Conservation (phyloP, 2,888 invertebrate species). For the Phaedon cochleariae region DNA sequence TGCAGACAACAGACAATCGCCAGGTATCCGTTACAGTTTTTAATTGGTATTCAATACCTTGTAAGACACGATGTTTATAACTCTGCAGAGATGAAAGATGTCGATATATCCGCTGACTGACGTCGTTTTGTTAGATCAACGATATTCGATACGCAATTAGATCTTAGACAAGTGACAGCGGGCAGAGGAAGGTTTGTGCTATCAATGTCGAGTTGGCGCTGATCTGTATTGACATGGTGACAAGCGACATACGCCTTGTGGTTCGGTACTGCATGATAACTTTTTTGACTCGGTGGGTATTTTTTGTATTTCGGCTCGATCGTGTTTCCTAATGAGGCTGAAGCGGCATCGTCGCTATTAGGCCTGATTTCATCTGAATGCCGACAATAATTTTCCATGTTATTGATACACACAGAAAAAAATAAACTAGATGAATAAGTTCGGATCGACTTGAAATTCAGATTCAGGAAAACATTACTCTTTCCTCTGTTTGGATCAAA, state of each 20-base stretch:
- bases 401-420: too few relatives aligned
- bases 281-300: conserved; percentile 2
- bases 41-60: conserved; percentile 54
- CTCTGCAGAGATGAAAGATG: conserved; percentile 36
- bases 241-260: conserved; percentile 25
- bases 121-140: conserved; percentile 23
- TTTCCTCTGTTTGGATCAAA: too few relatives aligned
- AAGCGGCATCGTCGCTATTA: neutral
- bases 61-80: conserved; percentile 53
- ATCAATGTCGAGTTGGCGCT: conserved; percentile 11
- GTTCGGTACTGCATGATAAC: conserved; percentile 22
- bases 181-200: conserved; percentile 17
- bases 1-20: conserved; percentile 36
- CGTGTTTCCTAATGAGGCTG: conserved; percentile 1
- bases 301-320: conserved; percentile 4
- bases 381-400: too few relatives aligned
- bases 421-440: too few relatives aligned
- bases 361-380: too few relatives aligned
- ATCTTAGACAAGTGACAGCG: conserved; percentile 34
- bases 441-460: too few relatives aligned
- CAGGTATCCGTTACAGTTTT: conserved; percentile 51
- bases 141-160: conserved; percentile 41
- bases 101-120: conserved; percentile 18
- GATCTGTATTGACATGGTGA: conserved; percentile 26
- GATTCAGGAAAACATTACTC: too few relatives aligned